These are phyloP conservation scores for Erethizon dorsatum DNA, from an alignment of 2,797 vertebrate genomes.

Conservation along the genomic window DNA sequence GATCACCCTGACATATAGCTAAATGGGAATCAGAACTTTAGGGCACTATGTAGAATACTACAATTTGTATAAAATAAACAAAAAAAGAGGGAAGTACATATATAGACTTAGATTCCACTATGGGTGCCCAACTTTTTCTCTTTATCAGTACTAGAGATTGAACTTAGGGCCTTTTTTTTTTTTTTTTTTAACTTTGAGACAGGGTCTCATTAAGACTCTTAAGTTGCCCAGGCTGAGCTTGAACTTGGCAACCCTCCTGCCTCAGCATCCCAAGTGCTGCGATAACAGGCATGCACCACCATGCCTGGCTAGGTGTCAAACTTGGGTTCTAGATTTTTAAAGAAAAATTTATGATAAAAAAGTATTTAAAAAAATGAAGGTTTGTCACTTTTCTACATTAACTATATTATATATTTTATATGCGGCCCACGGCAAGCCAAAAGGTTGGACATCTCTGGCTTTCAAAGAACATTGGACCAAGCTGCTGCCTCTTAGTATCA, in stretches of 20 bases:
- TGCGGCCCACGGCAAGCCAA: background rate
- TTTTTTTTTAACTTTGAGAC: background rate
- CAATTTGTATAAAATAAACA: background rate
- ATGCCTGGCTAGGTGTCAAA: background rate
- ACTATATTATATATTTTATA: background rate
- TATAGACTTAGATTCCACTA: accelerated
- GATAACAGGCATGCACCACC: background rate
- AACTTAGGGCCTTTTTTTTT: background rate
- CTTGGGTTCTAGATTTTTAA: background rate
- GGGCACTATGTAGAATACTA: background rate
- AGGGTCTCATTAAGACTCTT: background rate
- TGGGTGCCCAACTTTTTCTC: background rate
- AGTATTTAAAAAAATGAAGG: background rate
- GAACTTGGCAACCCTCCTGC: background rate
- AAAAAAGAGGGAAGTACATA: accelerated
- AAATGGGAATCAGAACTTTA: background rate
- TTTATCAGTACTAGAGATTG: background rate
- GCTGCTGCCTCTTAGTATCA: no score
- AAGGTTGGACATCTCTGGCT: background rate
- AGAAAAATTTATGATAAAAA: background rate
- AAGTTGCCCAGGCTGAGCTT: background rate
- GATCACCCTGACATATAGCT: background rate
- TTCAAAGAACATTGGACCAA: background rate
- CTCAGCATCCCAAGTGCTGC: background rate
- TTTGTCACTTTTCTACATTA: background rate